Percentiles rank a stretch among this genome's conserved stretches.
Conservation (phyloP, 2,113 vertebrate species). For the Pseudopodoces humilis region DNA sequence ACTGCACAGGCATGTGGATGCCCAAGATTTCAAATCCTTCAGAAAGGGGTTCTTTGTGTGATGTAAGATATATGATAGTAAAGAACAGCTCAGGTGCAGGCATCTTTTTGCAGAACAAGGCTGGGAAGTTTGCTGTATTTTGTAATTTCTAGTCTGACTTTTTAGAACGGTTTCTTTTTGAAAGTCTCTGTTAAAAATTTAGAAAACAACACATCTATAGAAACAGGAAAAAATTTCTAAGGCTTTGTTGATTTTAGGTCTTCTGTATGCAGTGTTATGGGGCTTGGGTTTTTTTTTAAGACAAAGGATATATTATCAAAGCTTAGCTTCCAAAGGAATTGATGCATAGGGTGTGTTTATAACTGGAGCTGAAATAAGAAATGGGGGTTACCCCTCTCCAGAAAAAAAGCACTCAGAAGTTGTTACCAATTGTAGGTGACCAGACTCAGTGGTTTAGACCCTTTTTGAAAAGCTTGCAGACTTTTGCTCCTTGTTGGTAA, state of each 20-base stretch:
- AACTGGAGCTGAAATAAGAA: not conserved
- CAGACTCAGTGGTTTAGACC: not conserved
- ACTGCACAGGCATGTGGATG: not conserved
- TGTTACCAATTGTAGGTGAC: not conserved
- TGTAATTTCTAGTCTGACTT: not conserved
- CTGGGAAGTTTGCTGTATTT: not conserved
- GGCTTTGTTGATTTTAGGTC: not conserved
- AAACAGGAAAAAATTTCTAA: not conserved
- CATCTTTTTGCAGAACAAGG: not conserved
- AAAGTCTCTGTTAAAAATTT: not conserved
- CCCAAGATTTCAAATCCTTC: not conserved
- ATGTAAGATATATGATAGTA: not conserved
- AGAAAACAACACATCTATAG: not conserved
- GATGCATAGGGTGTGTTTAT: not conserved
- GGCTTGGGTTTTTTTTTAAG: fast-evolving
- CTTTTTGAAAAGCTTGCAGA: not conserved
- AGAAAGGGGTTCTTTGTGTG: not conserved
- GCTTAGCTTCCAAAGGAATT: not conserved
- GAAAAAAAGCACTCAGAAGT: not conserved
- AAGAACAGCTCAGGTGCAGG: not conserved
- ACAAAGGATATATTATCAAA: not conserved
- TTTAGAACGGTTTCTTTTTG: not conserved
- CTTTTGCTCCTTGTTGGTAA: not conserved
- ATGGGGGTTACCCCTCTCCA: not conserved
- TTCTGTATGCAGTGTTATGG: not conserved